A percentile compares a stretch with the other conserved stretches of the same genome.
phyloP scores from a whole-genome alignment of 2,888 invertebrate species.

The Orthonevra nobilis region DNA sequence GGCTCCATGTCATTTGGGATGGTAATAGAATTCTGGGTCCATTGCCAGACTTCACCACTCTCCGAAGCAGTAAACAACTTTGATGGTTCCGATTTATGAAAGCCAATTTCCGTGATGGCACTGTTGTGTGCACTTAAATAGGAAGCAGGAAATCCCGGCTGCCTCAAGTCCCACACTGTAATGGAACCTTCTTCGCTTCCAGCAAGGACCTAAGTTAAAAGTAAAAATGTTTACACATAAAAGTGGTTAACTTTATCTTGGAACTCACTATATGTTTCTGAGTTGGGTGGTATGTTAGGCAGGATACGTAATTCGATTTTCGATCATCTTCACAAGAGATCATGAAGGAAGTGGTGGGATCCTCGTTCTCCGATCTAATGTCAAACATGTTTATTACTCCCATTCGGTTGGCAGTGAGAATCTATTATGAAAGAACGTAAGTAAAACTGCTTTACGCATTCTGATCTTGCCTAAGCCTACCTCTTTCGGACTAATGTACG shows the following conservation, averaged over 20 bases:
- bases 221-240: neutral
- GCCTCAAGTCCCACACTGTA: conserved; percentile 94
- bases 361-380: conserved; percentile 85
- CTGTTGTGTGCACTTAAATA: conserved; percentile 88
- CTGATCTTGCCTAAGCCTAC: conserved; percentile 73
- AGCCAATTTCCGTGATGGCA: conserved; percentile 91
- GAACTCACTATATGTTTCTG: conserved; percentile 88
- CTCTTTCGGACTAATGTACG: conserved; percentile 86
- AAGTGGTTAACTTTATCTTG: too few species aligned
- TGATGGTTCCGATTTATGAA: conserved; percentile 92
- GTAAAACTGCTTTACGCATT: neutral
- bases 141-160: conserved; percentile 90
- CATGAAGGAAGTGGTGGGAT: conserved; percentile 84
- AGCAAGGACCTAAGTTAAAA: conserved; percentile 82
- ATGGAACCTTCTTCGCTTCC: conserved; percentile 93
- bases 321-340: conserved; percentile 86
- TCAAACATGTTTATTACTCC: conserved; percentile 96
- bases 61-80: conserved; percentile 90
- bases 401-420: conserved; percentile 91
- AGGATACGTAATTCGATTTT: conserved; percentile 83
- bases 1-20: conserved; percentile 71
- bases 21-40: conserved; percentile 85
- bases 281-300: conserved; percentile 91
- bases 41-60: conserved; percentile 94
- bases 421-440: conserved; percentile 79